Evolutionary conservation across 1,140 invertebrate genomes (phyloP).

Genomic region (Bursaphelenchus mucronatus): DNA sequence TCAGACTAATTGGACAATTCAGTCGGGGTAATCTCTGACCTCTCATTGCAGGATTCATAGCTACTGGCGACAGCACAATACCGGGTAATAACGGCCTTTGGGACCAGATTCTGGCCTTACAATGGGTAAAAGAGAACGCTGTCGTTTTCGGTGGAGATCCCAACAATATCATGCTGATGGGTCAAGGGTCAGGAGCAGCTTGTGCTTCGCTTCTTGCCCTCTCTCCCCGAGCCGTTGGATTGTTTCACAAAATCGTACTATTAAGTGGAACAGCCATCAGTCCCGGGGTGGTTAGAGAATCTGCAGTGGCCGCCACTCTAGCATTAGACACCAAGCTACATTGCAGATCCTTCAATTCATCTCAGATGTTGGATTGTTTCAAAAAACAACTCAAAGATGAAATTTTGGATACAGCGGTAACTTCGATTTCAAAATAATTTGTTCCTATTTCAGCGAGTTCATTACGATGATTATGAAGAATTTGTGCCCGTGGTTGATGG

Average conservation of each 20-base stretch:
- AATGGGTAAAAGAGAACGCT: slow-evolving; percentile 76
- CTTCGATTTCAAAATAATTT: not conserved
- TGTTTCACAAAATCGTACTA: slow-evolving; percentile 86
- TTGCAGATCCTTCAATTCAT: slow-evolving; percentile 58
- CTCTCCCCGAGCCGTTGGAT: slow-evolving; percentile 81
- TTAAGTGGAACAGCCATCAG: slow-evolving; percentile 88
- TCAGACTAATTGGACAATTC: no score
- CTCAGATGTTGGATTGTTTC: slow-evolving; percentile 58
- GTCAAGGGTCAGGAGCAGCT: slow-evolving; percentile 87
- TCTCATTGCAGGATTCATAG: slow-evolving; percentile 51
- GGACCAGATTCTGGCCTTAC: slow-evolving; percentile 86
- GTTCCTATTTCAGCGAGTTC: slow-evolving; percentile 7
- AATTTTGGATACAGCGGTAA: slow-evolving; percentile 53
- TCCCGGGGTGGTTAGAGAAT: slow-evolving; percentile 69
- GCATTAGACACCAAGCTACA: slow-evolving; percentile 51
- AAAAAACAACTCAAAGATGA: slow-evolving; percentile 58
- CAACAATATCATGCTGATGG: slow-evolving; percentile 80
- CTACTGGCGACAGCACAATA: slow-evolving; percentile 74
- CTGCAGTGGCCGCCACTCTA: slow-evolving; percentile 60
- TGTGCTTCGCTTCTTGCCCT: slow-evolving; percentile 88
- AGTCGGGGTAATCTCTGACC: no score
- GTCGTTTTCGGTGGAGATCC: slow-evolving; percentile 84
- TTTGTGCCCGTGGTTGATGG: slow-evolving; percentile 60
- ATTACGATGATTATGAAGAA: slow-evolving; percentile 52
- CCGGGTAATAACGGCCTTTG: slow-evolving; percentile 92